Base-by-base conservation (phyloP, 2,888 invertebrate genomes). In the Miltochrista miniata region DNA sequence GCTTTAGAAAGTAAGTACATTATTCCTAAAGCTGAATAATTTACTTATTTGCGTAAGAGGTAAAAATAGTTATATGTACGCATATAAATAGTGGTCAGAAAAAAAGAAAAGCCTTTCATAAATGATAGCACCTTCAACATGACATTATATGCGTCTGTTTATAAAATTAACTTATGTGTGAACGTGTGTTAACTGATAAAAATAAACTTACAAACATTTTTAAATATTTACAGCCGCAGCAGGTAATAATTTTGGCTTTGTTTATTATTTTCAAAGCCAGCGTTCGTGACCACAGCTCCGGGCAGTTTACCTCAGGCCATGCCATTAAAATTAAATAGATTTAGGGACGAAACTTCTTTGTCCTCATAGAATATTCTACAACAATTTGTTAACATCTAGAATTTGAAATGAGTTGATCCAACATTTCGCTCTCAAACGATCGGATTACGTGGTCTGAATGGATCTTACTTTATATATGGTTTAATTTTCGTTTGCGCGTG, bases 301-400 rank as follows among this genome's bases (percentile, higher is more conserved):
- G 24, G 24, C 44, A 33, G 44, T 31, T 44, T 11, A 38, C 33
- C 29, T 12, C 37, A 24, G 38, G 40, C 40, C 42, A 3, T 33
- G 9, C 43, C 56, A 62, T 64, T 59, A 56, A 64, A 64, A 62
- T 62, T 57, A 57, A 54, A 64, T 55, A 57, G 53, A 37, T 48
- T 65, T 65, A 33, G 35, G 46, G 51, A 13, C 40, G 51, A 45
- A 51, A 24, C 54, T 59, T 55, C 51, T 64, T 65, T 52, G 59
- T 59, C 53, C 34, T 39, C 48, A 50, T 55, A 61, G 55, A 76
- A 76, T 74, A 74, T 76, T 76, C 64, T 69, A 73, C 54, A 37
- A 57, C 61, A 65, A 67, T 76, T 74, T 70, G 67, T 67, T 64
- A 65, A 64, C 61, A 64, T 46, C 35, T 51, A 59, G 63, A 42